Evolutionary conservation across 2,113 vertebrate genomes (phyloP).

Genomic region (Triplophysa siluroides): DNA sequence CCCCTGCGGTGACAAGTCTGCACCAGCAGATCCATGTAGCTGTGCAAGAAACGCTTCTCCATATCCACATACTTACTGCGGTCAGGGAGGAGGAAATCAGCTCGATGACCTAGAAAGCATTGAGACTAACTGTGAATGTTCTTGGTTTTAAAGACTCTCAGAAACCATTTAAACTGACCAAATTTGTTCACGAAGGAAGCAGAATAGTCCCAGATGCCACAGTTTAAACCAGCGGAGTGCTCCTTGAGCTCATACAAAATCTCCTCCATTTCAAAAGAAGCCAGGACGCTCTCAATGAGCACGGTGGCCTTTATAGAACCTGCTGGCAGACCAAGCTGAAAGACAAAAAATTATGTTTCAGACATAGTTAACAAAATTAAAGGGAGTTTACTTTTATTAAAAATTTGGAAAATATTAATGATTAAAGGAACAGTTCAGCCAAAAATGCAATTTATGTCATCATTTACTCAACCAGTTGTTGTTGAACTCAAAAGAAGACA

Average conservation of each 20-base stretch:
- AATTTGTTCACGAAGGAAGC: constrained; percentile 81
- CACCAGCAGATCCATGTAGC: constrained; percentile 74
- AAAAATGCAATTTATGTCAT: too few relatives aligned
- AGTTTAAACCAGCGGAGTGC: constrained; percentile 81
- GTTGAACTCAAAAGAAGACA: too few relatives aligned
- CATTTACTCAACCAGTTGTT: too few relatives aligned
- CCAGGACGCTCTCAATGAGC: constrained; percentile 78
- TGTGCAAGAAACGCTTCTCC: constrained; percentile 77
- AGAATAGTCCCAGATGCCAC: constrained; percentile 84
- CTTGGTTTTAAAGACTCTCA: background rate
- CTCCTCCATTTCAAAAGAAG: constrained; percentile 82
- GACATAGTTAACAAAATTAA: too few relatives aligned
- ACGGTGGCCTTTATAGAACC: constrained; percentile 78
- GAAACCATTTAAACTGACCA: constrained; percentile 61
- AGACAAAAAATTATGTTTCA: background rate
- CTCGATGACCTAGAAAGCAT: constrained; percentile 60
- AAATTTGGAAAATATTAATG: too few relatives aligned
- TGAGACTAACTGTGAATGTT: background rate
- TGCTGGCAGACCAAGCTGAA: constrained; percentile 71
- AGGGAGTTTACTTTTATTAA: too few relatives aligned
- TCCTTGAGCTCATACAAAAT: constrained; percentile 77
- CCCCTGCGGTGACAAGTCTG: constrained; percentile 69
- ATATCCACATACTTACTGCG: constrained; percentile 81
- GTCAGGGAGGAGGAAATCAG: constrained; percentile 77
- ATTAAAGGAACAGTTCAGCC: too few relatives aligned